These are phyloP conservation scores for Machimus rusticus DNA, from an alignment of 2,888 invertebrate species.

Conservation along the genomic window DNA sequence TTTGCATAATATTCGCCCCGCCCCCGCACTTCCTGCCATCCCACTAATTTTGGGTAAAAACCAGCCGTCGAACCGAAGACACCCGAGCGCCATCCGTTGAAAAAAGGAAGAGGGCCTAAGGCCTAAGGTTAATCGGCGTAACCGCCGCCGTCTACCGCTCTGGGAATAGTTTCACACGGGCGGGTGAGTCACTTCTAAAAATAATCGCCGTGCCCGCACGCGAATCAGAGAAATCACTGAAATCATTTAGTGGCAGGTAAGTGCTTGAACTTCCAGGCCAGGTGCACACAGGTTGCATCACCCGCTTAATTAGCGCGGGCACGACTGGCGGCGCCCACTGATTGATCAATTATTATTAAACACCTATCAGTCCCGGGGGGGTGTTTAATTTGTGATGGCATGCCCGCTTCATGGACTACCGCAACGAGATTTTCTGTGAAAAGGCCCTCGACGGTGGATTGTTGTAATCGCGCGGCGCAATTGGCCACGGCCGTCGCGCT, in stretches of 20 bases:
- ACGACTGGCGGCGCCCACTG: neutral
- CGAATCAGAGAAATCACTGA: neutral
- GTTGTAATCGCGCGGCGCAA: neutral
- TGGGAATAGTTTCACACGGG: neutral
- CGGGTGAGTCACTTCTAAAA: neutral
- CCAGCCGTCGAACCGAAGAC: neutral
- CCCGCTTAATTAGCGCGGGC: conserved; percentile 11
- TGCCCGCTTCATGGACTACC: neutral
- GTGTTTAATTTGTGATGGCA: conserved; percentile 2
- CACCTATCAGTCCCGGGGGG: neutral
- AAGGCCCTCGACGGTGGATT: neutral
- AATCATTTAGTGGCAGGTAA: neutral
- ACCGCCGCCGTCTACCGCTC: neutral
- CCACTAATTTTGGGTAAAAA: neutral
- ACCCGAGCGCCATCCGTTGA: neutral
- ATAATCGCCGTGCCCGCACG: neutral
- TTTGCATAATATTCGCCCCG: neutral
- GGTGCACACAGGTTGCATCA: conserved; percentile 21
- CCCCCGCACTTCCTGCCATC: neutral
- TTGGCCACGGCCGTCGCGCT: neutral
- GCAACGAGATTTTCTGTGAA: neutral
- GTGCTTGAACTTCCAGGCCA: conserved; percentile 9
- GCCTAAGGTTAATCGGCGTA: neutral
- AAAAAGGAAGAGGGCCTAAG: neutral
- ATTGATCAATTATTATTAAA: conserved; percentile 16